These are phyloP conservation scores for Dugesia japonica DNA, from an alignment of 2,888 invertebrate species.

Conservation along the genomic window DNA sequence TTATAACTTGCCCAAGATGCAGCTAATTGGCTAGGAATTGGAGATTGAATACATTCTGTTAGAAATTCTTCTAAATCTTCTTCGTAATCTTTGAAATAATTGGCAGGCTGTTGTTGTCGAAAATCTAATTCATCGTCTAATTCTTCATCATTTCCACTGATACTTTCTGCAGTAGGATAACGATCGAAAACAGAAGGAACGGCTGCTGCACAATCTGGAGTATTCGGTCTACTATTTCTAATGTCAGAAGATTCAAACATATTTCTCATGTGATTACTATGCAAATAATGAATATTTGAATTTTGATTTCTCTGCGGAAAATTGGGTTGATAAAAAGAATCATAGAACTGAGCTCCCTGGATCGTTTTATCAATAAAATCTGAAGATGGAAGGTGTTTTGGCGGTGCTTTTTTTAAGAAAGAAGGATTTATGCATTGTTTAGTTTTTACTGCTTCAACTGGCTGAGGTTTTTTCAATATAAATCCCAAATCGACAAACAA, in stretches of 20 bases:
- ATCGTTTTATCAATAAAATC: background rate
- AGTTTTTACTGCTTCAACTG: background rate
- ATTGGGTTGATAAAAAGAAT: background rate
- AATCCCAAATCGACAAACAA: slow-evolving; percentile 21
- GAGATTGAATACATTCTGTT: slow-evolving; percentile 17
- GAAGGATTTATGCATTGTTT: background rate
- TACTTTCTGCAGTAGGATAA: background rate
- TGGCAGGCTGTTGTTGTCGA: background rate
- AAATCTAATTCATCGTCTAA: background rate
- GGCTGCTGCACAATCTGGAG: background rate
- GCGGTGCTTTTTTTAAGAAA: background rate
- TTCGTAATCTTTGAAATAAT: background rate
- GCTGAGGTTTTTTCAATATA: background rate
- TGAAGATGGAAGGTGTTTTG: background rate
- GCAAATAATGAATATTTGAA: background rate
- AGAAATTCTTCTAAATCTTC: slow-evolving; percentile 21
- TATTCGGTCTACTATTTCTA: slow-evolving; percentile 16
- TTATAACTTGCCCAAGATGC: background rate
- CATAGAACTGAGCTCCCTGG: slow-evolving; percentile 21
- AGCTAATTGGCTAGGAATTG: background rate
- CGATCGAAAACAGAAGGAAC: background rate
- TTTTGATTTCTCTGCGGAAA: slow-evolving; percentile 3
- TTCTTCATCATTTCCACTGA: background rate
- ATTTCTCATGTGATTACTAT: slow-evolving; percentile 4
- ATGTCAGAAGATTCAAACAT: slow-evolving; percentile 1